Percentiles rank a stretch among this genome's conserved stretches.
Evolutionary conservation across 1,140 invertebrate species (phyloP).

Genomic region (Aphelinus atriplicis): DNA sequence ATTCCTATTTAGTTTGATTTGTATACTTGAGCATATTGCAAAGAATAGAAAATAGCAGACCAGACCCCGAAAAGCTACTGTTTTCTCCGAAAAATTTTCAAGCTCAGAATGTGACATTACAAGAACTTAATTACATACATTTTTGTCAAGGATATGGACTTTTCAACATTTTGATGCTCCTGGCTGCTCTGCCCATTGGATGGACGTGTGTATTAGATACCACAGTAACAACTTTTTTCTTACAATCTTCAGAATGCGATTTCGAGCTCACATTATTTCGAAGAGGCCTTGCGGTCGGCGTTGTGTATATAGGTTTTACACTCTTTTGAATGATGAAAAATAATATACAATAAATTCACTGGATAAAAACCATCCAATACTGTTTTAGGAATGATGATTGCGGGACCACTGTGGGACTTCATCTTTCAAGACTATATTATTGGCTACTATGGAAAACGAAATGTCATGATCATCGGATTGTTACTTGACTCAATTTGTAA

Average conservation of each 20-base stretch:
- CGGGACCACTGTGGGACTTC: slow-evolving; percentile 68
- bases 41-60: no score
- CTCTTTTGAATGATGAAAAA: no score
- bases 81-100: no score
- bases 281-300: slow-evolving; percentile 55
- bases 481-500: slow-evolving; percentile 67
- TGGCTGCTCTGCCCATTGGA: slow-evolving; percentile 55
- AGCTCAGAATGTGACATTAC: no score
- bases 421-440: slow-evolving; percentile 57
- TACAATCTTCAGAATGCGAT: slow-evolving; percentile 60
- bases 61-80: no score
- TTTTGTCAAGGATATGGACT: slow-evolving; percentile 52
- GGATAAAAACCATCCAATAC: neutral
- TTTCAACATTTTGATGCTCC: slow-evolving; percentile 57
- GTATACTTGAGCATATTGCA: no score
- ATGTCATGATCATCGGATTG: slow-evolving; percentile 65
- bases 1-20: no score
- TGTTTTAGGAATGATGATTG: slow-evolving; percentile 68
- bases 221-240: slow-evolving; percentile 55
- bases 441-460: slow-evolving; percentile 63
- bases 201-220: slow-evolving; percentile 59
- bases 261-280: slow-evolving; percentile 56
- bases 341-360: no score
- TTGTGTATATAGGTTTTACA: slow-evolving; percentile 54
- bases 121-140: neutral